Percentiles rank a stretch among this genome's conserved stretches.
These are phyloP conservation scores for Lontra canadensis DNA, from an alignment of 2,113 vertebrate species.

Conservation along the genomic window DNA sequence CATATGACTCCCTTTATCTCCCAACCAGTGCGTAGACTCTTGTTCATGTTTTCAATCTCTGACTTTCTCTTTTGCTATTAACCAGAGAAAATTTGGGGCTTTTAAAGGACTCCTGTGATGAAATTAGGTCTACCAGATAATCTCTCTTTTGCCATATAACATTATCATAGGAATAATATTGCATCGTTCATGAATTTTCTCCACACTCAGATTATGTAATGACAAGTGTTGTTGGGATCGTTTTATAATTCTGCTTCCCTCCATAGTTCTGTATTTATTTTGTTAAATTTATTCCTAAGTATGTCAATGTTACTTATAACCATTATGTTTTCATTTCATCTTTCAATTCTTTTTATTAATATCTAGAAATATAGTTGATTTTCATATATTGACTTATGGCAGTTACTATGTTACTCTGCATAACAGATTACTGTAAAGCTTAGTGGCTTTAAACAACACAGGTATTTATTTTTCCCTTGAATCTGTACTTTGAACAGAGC, in stretches of 20 bases:
- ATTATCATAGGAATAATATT: not conserved
- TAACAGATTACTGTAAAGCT: not conserved
- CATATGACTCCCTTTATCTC: not conserved
- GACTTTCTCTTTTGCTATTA: not conserved
- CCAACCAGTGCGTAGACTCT: not conserved
- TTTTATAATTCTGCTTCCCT: not conserved
- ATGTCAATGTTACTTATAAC: not conserved
- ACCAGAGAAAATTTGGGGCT: not conserved
- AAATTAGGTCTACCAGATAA: not conserved
- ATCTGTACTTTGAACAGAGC: not conserved
- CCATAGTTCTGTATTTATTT: not conserved
- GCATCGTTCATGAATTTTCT: not conserved
- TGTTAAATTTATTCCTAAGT: not conserved
- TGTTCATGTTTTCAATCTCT: not conserved
- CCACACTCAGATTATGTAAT: not conserved
- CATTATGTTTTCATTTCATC: constrained; percentile 23
- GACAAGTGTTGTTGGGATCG: not conserved
- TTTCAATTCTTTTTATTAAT: constrained; percentile 4
- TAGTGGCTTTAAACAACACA: not conserved
- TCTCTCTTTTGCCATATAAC: not conserved
- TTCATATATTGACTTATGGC: not conserved
- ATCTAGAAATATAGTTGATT: not conserved
- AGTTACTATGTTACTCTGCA: not conserved
- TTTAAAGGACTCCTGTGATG: not conserved
- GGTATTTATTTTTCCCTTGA: not conserved